Percentiles rank a stretch among this genome's conserved stretches.
phyloP scores from a whole-genome alignment of 2,888 invertebrate species.

The Meliscaeva auricollis region DNA sequence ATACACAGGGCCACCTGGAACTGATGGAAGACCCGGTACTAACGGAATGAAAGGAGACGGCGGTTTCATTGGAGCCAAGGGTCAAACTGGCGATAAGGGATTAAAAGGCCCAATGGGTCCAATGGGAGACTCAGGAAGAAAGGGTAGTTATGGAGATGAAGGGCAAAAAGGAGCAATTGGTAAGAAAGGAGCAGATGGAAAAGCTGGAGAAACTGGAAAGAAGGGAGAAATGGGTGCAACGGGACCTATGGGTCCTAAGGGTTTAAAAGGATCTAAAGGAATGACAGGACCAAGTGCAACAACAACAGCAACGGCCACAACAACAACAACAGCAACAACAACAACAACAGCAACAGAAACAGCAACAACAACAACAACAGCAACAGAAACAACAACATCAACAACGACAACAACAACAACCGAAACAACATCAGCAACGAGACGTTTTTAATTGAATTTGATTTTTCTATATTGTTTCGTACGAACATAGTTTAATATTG shows the following conservation, averaged over 20 bases:
- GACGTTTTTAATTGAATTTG: too few relatives aligned
- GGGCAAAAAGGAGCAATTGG: not conserved
- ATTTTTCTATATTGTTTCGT: too few relatives aligned
- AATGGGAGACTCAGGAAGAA: not conserved
- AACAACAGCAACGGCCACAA: not conserved
- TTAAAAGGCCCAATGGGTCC: constrained; percentile 7
- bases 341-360: not conserved
- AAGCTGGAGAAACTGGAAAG: not conserved
- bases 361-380: not conserved
- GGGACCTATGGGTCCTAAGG: not conserved
- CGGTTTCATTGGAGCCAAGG: not conserved
- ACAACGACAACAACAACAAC: too few relatives aligned
- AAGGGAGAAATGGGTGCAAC: not conserved
- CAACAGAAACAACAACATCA: too few relatives aligned
- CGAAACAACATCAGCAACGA: too few relatives aligned
- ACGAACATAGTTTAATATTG: too few relatives aligned
- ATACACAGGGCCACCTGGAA: constrained; percentile 37
- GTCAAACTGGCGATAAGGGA: constrained; percentile 1
- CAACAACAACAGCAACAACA: not conserved
- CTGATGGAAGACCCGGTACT: constrained; percentile 72
- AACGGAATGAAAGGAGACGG: constrained; percentile 35
- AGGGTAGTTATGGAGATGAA: not conserved
- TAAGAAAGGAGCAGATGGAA: not conserved
- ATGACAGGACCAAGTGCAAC: constrained; percentile 77
- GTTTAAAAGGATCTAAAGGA: not conserved